Evolutionary conservation across 2,888 invertebrate species (phyloP).

Genomic region (Margaritifera margaritifera): DNA sequence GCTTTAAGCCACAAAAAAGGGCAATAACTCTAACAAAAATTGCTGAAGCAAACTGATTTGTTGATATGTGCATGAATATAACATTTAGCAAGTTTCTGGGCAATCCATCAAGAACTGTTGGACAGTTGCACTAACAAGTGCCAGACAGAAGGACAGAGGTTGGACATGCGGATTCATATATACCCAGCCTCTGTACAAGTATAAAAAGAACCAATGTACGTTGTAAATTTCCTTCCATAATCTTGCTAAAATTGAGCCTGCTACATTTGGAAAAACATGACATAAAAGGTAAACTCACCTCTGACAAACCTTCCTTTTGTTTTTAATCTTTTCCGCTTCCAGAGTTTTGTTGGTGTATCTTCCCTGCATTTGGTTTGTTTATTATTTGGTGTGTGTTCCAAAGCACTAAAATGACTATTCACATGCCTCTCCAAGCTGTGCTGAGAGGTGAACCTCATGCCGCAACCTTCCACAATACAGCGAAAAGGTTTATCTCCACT

Average conservation of each 20-base stretch:
- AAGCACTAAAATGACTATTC: constrained; percentile 87
- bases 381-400: constrained; percentile 71
- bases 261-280: not conserved
- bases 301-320: constrained; percentile 88
- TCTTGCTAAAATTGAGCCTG: not conserved
- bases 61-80: no score
- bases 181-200: no score
- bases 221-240: no score
- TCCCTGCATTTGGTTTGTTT: constrained; percentile 79
- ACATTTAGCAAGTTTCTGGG: no score
- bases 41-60: no score
- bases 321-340: constrained; percentile 90
- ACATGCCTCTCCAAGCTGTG: constrained; percentile 90
- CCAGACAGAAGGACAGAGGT: no score
- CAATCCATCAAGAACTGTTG: no score
- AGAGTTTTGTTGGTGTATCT: constrained; percentile 83
- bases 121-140: no score
- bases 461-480: constrained; percentile 96
- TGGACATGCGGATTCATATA: no score
- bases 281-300: constrained; percentile 77
- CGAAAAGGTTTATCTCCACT: constrained; percentile 94
- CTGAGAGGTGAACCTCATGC: constrained; percentile 75
- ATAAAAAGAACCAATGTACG: no score
- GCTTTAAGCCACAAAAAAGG: no score
- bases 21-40: no score